These are phyloP conservation scores for Lordiphosa mommai DNA, from an alignment of 1,140 invertebrate species.

Conservation along the genomic window DNA sequence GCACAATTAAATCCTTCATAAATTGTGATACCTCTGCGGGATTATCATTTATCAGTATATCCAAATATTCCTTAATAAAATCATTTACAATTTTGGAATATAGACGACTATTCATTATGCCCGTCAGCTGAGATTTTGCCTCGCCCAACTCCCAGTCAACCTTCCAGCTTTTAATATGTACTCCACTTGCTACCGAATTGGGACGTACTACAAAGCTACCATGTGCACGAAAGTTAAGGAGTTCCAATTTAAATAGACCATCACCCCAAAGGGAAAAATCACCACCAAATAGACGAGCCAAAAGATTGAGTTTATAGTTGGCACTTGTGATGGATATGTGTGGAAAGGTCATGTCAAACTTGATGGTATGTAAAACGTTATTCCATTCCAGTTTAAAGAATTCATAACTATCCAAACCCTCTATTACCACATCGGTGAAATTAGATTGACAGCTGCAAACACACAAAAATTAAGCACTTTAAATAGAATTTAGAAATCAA, in stretches of 20 bases:
- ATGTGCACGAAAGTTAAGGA: conserved; percentile 49
- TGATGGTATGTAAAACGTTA: conserved; percentile 56
- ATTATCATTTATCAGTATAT: conserved; percentile 55
- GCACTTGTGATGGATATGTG: conserved; percentile 35
- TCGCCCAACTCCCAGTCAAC: conserved; percentile 45
- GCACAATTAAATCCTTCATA: conserved; percentile 52
- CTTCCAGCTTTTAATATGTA: conserved; percentile 50
- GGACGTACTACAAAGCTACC: conserved; percentile 67
- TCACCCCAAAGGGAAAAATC: conserved; percentile 40
- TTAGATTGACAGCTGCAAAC: conserved; percentile 48
- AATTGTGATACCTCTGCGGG: conserved; percentile 47
- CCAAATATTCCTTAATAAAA: conserved; percentile 56
- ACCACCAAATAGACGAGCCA: conserved; percentile 28
- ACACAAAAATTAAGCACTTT: too few species aligned
- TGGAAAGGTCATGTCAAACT: conserved; percentile 61
- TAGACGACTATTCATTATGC: conserved; percentile 41
- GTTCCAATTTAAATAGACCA: conserved; percentile 44
- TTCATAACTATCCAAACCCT: conserved; percentile 63
- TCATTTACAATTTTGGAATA: conserved; percentile 52
- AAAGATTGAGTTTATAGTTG: conserved; percentile 50
- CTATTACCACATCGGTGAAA: conserved; percentile 47
- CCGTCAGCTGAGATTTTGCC: conserved; percentile 45
- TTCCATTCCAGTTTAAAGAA: conserved; percentile 50
- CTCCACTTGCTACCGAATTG: conserved; percentile 16
- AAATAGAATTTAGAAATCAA: background rate